Evolutionary conservation across 1,140 invertebrate species (phyloP).

Genomic region (Pseudomyrmex sp.): DNA sequence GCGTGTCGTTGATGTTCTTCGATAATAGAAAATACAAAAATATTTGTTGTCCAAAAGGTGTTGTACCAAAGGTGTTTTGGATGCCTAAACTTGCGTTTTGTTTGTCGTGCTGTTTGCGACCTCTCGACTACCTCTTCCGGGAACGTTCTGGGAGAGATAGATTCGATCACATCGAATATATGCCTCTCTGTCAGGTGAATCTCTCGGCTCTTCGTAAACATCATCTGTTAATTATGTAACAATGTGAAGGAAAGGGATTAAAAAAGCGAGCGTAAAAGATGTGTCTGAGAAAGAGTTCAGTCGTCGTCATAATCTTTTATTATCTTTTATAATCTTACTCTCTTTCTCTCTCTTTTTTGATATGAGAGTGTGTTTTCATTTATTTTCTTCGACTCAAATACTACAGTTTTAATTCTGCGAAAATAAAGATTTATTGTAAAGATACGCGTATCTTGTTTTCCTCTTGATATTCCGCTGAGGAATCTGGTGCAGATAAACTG

Average conservation of each 20-base stretch:
- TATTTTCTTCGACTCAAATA: not conserved
- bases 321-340: no score
- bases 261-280: not conserved
- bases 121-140: conserved; percentile 53
- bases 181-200: conserved; percentile 77
- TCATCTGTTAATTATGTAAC: conserved; percentile 10
- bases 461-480: not conserved
- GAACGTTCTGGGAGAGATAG: conserved; percentile 53
- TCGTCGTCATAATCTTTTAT: not conserved
- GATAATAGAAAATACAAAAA: conserved; percentile 13
- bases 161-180: conserved; percentile 79
- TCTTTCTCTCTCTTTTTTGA: no score
- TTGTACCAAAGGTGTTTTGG: conserved; percentile 16
- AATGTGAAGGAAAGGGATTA: not conserved
- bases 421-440: not conserved
- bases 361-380: no score
- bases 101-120: conserved; percentile 64
- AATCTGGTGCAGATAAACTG: conserved; percentile 34
- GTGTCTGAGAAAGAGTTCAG: not conserved
- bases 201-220: not conserved
- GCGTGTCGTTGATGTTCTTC: not conserved
- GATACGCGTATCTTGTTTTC: no score
- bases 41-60: not conserved
- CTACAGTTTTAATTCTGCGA: not conserved
- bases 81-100: conserved; percentile 64